These are phyloP conservation scores for Scrobipalpa costella DNA, from an alignment of 2,888 invertebrate genomes.

Conservation along the genomic window DNA sequence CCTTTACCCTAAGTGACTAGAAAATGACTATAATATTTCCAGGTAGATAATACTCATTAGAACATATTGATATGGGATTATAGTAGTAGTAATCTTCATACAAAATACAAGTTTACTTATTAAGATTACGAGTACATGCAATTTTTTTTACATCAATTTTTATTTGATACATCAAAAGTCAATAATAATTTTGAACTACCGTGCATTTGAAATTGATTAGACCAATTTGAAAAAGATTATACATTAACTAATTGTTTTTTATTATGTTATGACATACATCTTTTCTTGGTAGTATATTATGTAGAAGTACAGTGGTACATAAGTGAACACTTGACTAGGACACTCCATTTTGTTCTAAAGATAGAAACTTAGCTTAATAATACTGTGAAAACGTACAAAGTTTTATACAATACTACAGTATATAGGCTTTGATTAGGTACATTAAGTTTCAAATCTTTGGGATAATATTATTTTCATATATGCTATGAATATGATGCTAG, in stretches of 20 bases:
- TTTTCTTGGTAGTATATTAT: not conserved
- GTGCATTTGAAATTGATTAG: too few species aligned
- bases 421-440: not conserved
- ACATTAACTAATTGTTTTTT: too few species aligned
- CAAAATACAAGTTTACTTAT: too few species aligned
- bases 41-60: not conserved
- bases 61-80: conserved; percentile 36
- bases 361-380: conserved; percentile 45
- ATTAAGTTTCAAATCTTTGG: not conserved
- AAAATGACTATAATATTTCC: conserved; percentile 32
- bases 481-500: too few species aligned
- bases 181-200: too few species aligned
- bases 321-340: not conserved
- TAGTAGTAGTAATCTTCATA: conserved; percentile 26
- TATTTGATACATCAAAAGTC: too few species aligned
- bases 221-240: too few species aligned
- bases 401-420: not conserved
- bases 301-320: not conserved
- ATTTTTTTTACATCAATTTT: too few species aligned
- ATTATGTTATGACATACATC: too few species aligned
- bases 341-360: not conserved
- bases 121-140: too few species aligned
- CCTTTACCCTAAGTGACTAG: conserved; percentile 72
- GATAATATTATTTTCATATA: too few species aligned
- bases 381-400: conserved; percentile 71